A percentile compares a stretch with the other conserved stretches of the same genome.
These are phyloP conservation scores for Leucosticte australis DNA, from an alignment of 2,113 vertebrate genomes.

Conservation along the genomic window DNA sequence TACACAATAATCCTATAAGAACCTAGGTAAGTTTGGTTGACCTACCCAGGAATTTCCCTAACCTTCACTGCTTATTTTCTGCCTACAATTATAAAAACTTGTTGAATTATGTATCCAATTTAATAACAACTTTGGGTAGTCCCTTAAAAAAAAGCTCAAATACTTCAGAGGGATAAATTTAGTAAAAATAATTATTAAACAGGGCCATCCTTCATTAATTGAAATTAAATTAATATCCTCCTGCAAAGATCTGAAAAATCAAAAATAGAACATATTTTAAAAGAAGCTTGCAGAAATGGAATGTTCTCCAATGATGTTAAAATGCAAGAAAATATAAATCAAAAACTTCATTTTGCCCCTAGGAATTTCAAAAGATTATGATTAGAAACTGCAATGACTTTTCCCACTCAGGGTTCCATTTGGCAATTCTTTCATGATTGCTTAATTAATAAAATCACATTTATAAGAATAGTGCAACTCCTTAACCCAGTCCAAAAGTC, in stretches of 20 bases:
- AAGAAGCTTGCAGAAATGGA: background rate
- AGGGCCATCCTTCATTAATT: background rate
- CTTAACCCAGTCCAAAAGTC: conserved; percentile 40
- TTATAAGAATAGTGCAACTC: conserved; percentile 31
- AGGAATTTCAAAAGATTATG: background rate
- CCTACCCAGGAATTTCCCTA: background rate
- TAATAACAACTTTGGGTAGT: background rate
- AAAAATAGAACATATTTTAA: background rate
- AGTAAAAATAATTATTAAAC: background rate
- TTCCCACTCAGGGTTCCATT: conserved; percentile 33
- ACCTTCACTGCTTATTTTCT: background rate
- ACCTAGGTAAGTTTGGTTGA: background rate
- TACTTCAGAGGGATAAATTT: background rate
- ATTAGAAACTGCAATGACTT: conserved; percentile 57
- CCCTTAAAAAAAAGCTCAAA: background rate
- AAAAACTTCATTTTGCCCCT: conserved; percentile 5
- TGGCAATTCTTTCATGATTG: conserved; percentile 55
- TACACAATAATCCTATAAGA: background rate
- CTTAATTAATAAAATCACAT: conserved; percentile 69
- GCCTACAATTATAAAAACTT: background rate
- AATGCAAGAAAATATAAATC: conserved; percentile 26
- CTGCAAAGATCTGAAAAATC: background rate
- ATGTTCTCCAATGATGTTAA: background rate
- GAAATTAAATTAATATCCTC: background rate
- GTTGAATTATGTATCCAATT: background rate